A percentile compares a stretch with the other conserved stretches of the same genome.
These are phyloP conservation scores for Nasonia longicornis DNA, from an alignment of 1,140 invertebrate genomes.

Conservation along the genomic window DNA sequence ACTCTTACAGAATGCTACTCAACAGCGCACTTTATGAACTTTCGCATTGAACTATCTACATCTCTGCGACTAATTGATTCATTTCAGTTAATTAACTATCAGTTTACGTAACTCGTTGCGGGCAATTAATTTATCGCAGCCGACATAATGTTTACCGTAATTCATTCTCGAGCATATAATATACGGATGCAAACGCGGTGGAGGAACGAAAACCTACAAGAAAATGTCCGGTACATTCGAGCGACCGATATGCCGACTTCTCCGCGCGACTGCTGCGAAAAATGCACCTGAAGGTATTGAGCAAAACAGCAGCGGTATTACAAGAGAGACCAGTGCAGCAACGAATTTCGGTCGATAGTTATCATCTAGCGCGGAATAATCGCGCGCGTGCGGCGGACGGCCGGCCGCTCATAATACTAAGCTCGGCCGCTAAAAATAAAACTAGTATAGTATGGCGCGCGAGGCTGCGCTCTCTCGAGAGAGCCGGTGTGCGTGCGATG, in stretches of 20 bases:
- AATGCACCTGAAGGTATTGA: too few relatives aligned
- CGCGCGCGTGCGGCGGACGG: slow-evolving; percentile 8
- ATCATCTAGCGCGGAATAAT: slow-evolving; percentile 56
- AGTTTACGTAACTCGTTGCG: not conserved
- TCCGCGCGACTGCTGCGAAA: too few relatives aligned
- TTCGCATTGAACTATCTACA: slow-evolving; percentile 6
- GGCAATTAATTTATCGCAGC: slow-evolving; percentile 3
- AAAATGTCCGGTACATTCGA: not conserved
- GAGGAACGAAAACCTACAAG: too few relatives aligned
- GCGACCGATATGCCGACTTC: too few relatives aligned
- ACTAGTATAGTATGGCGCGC: slow-evolving; percentile 6
- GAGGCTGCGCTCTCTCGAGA: slow-evolving; percentile 28
- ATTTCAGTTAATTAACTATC: slow-evolving; percentile 20
- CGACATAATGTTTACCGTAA: not conserved
- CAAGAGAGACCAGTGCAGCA: not conserved
- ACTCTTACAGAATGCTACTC: not conserved
- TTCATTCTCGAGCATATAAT: not conserved
- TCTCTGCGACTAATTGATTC: slow-evolving; percentile 4
- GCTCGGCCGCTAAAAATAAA: slow-evolving; percentile 54
- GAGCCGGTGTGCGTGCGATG: slow-evolving; percentile 43
- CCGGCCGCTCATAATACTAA: slow-evolving; percentile 35
- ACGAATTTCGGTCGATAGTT: slow-evolving; percentile 47
- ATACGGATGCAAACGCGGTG: not conserved
- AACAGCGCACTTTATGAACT: not conserved
- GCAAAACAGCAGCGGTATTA: too few relatives aligned